phyloP scores from a whole-genome alignment of 2,888 invertebrate species.

The Drosophila putrida region DNA sequence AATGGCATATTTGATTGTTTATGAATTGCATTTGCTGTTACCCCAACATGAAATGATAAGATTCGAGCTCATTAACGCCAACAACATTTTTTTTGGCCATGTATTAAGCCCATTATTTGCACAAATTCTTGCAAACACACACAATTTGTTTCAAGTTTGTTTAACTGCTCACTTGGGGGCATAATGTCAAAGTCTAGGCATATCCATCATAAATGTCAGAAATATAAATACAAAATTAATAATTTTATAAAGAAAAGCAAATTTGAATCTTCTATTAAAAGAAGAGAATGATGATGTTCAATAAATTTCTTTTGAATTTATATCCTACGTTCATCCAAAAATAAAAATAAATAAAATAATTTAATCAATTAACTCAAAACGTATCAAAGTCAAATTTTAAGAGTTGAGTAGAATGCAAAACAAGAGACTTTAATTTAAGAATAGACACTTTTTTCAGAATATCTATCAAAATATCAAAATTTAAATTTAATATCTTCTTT shows the following conservation, averaged over 20 bases:
- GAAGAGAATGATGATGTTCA: neutral
- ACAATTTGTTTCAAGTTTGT: slow-evolving; percentile 56
- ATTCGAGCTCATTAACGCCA: slow-evolving; percentile 48
- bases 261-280: neutral
- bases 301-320: too few relatives aligned
- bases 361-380: too few relatives aligned
- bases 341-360: too few relatives aligned
- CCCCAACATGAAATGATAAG: slow-evolving; percentile 36
- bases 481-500: too few relatives aligned
- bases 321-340: too few relatives aligned
- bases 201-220: slow-evolving; percentile 49
- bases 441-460: neutral
- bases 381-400: too few relatives aligned
- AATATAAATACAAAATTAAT: neutral
- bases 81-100: slow-evolving; percentile 15
- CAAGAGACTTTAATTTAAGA: neutral
- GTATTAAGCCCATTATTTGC: slow-evolving; percentile 25
- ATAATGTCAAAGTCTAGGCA: slow-evolving; percentile 6
- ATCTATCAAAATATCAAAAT: too few relatives aligned
- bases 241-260: neutral
- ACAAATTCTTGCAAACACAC: slow-evolving; percentile 23
- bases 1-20: slow-evolving; percentile 62
- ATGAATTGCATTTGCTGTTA: slow-evolving; percentile 52
- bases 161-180: slow-evolving; percentile 8
- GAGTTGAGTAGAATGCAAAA: too few relatives aligned